Percentiles rank a stretch among this genome's conserved stretches.
Conservation (phyloP, 2,113 vertebrate species). For the Phocoena phocoena region DNA sequence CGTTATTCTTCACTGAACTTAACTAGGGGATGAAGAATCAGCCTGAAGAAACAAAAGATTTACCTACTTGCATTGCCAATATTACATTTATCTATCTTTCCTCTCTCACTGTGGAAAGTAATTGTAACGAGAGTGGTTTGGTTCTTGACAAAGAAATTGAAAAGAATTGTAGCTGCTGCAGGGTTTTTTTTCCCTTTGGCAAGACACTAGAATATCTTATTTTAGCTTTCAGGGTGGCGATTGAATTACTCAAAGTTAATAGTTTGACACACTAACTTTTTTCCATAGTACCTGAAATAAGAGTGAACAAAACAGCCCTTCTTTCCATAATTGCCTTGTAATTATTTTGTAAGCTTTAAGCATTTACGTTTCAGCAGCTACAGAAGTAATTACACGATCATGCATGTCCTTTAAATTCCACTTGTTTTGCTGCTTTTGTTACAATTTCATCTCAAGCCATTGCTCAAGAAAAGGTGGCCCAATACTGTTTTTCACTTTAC, state of each 20-base stretch:
- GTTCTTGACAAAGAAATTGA: background rate
- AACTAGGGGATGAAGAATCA: background rate
- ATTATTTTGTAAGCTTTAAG: slow-evolving; percentile 53
- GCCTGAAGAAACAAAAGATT: background rate
- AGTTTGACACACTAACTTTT: slow-evolving; percentile 27
- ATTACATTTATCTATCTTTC: background rate
- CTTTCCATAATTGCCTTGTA: slow-evolving; percentile 63
- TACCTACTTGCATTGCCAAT: background rate
- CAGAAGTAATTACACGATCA: slow-evolving; percentile 60
- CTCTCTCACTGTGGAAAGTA: slow-evolving; percentile 4
- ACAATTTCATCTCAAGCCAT: background rate
- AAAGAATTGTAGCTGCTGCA: background rate
- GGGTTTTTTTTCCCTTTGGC: background rate
- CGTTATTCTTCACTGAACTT: background rate
- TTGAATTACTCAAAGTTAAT: background rate
- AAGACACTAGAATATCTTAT: slow-evolving; percentile 37
- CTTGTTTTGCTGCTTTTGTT: slow-evolving; percentile 4
- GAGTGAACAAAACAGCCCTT: slow-evolving; percentile 49
- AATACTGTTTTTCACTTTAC: background rate
- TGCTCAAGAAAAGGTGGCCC: background rate
- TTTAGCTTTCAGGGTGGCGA: slow-evolving; percentile 42
- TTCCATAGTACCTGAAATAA: slow-evolving; percentile 40
- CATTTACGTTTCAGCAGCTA: slow-evolving; percentile 48
- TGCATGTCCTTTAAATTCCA: background rate
- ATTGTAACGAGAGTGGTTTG: background rate